Conservation (phyloP, 2,797 vertebrate genomes). For the Mustela erminea region DNA sequence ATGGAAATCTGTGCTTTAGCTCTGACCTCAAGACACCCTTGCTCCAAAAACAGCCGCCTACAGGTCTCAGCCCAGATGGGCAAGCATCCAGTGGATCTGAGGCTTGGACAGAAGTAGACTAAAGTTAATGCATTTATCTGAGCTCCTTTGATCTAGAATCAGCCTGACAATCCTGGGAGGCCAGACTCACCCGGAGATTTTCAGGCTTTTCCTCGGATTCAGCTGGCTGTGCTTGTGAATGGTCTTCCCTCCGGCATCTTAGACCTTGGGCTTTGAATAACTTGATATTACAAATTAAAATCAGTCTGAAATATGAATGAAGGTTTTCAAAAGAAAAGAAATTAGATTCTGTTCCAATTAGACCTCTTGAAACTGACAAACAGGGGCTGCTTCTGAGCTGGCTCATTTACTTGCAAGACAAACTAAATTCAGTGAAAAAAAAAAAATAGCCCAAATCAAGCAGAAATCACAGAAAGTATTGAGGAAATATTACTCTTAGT, state of each 20-base stretch:
- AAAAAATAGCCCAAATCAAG: not conserved
- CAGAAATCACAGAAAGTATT: not conserved
- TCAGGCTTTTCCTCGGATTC: not conserved
- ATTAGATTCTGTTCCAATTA: not conserved
- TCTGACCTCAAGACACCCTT: conserved; percentile 52
- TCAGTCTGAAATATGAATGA: not conserved
- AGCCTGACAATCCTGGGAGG: not conserved
- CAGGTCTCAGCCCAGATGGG: not conserved
- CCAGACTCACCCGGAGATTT: not conserved
- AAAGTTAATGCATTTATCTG: not conserved
- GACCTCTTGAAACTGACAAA: not conserved
- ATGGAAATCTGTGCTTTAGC: conserved; percentile 13
- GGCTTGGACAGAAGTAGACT: not conserved
- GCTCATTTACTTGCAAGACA: not conserved
- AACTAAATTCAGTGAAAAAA: not conserved
- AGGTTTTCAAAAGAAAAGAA: conserved; percentile 24
- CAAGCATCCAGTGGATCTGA: not conserved
- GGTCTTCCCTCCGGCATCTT: not conserved
- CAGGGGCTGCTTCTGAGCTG: not conserved
- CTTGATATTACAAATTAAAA: conserved; percentile 8
- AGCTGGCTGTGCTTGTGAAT: not conserved
- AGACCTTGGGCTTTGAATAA: not conserved
- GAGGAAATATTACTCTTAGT: not conserved
- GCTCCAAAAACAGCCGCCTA: not conserved
- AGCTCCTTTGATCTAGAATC: conserved; percentile 43